Evolutionary conservation across 2,888 invertebrate genomes (phyloP), one percentile per base, ranked within the genome.

Genomic region (Caenorhabditis sulstoni): DNA sequence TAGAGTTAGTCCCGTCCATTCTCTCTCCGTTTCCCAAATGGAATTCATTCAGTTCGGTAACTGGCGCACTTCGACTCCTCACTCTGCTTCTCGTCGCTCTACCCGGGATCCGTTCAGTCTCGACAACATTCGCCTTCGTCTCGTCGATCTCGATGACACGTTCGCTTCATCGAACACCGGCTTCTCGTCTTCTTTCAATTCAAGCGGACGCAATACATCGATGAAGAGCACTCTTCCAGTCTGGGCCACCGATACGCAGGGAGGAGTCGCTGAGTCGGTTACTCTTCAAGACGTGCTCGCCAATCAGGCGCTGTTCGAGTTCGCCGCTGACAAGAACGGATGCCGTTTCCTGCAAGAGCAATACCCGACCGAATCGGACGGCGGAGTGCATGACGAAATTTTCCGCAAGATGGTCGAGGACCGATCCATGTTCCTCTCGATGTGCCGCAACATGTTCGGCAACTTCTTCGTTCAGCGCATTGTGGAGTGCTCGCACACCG

Each of bases 391-490:
- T 16, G 73, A 79, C 20, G 62, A 74, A 12, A 67, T 79, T 35
- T 79, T 79, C 61, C 49, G 66, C 4, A 68, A 73, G 49, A 70
- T 83, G 39, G 81, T 83, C 16, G 78, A 76, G 39, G 65, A 78
- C 22, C 65, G 62, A 12, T 39, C 23, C 1, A 16, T 55, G 8
- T 81, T 81, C 62, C 49, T 73, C 29, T 64, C 71, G 37, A 79
- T 87, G 67, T 85, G 82, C 58, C 68, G 76, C 20, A 84, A 87
- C 59, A 84, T 87, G 59, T 87, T 87, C 59, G 86, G 83, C 8
- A 87, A 87, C 77, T 87, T 87, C 65, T 84, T 85, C 62, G 67
- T 85, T 8, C 86, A 87, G 74, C 71, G 79, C n/a, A 77, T 87
- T 58, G 79, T 87, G 16, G 81, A 84, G 37, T 75, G 65, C 39